phyloP scores from a whole-genome alignment of 1,140 invertebrate species.

The Lepidurus apus region DNA sequence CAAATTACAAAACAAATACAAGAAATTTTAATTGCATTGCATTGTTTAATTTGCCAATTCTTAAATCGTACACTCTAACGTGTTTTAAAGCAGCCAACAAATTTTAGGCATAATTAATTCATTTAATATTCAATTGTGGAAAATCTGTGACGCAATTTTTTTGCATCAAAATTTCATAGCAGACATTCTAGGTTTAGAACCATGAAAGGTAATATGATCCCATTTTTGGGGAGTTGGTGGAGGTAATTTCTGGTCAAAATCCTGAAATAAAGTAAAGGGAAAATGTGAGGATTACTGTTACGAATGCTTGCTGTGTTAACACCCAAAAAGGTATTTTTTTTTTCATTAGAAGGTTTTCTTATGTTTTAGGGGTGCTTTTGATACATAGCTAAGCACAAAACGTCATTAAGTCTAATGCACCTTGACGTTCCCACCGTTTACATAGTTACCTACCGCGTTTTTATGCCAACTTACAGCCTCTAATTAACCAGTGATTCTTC shows the following conservation, averaged over 20 bases:
- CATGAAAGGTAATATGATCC: too few relatives aligned
- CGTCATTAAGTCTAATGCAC: slow-evolving; percentile 19
- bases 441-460: slow-evolving; percentile 18
- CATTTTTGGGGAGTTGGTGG: background rate
- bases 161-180: too few relatives aligned
- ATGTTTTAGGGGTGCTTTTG: background rate
- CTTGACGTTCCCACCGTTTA: slow-evolving; percentile 21
- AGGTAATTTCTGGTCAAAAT: background rate
- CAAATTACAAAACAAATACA: too few relatives aligned
- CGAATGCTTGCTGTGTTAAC: background rate
- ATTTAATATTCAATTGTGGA: too few relatives aligned
- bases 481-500: slow-evolving; percentile 20
- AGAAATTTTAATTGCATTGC: too few relatives aligned
- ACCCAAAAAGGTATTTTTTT: background rate
- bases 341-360: background rate
- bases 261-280: background rate
- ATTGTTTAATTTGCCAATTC: too few relatives aligned
- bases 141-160: too few relatives aligned
- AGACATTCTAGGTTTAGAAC: too few relatives aligned
- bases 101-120: too few relatives aligned
- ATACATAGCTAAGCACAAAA: background rate
- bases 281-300: slow-evolving; percentile 6
- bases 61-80: too few relatives aligned
- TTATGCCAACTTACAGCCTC: slow-evolving; percentile 19
- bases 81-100: too few relatives aligned